Conservation (phyloP, 1,140 invertebrate genomes). For the Lasioglossum baleicum region DNA sequence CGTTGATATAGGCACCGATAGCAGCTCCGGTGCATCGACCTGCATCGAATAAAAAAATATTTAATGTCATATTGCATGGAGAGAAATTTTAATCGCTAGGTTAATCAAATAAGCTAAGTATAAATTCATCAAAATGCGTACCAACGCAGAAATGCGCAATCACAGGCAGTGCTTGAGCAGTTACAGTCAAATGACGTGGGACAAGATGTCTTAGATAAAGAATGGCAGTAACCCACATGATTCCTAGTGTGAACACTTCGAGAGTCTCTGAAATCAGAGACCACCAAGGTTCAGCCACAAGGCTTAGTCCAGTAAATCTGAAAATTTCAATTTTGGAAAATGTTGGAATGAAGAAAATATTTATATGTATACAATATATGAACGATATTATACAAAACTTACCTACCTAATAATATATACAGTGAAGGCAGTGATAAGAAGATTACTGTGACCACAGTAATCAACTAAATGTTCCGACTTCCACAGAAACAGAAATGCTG, state of each 20-base stretch:
- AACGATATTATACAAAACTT: conserved; percentile 28
- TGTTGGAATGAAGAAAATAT: too few species aligned
- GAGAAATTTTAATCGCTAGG: too few species aligned
- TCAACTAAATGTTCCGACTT: conserved; percentile 90
- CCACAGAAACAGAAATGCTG: conserved; percentile 87
- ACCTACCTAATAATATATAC: conserved; percentile 88
- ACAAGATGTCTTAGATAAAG: conserved; percentile 90
- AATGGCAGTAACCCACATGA: conserved; percentile 91
- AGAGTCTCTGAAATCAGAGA: conserved; percentile 86
- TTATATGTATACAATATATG: too few species aligned
- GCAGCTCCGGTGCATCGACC: conserved; percentile 85
- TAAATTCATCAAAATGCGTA: conserved; percentile 68
- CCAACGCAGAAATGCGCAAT: conserved; percentile 91
- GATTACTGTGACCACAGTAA: conserved; percentile 91
- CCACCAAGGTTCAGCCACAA: conserved; percentile 83
- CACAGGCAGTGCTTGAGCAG: conserved; percentile 90
- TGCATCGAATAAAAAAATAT: conserved; percentile 62
- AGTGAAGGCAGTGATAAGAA: conserved; percentile 89
- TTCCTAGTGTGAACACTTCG: conserved; percentile 89
- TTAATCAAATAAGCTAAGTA: too few species aligned
- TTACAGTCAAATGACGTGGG: conserved; percentile 88
- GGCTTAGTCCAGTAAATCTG: conserved; percentile 82
- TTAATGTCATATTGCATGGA: too few species aligned
- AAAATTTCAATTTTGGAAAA: conserved; percentile 19
- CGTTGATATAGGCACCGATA: conserved; percentile 81